Conservation (phyloP, 2,797 vertebrate genomes). For the Hyperoplus lanceolatus region DNA sequence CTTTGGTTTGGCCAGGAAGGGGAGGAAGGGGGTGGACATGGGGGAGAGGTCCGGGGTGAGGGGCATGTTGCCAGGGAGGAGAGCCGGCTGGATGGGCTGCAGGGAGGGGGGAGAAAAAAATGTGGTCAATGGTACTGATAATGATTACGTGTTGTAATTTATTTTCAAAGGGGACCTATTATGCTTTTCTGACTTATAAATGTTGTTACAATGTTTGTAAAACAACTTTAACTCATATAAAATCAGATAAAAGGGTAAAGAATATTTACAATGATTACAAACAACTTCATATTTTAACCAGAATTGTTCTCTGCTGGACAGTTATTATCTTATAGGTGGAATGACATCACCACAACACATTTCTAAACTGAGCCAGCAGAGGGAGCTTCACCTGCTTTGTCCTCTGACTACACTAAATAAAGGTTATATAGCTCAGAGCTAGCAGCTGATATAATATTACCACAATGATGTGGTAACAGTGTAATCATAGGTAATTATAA, state of each 20-base stretch:
- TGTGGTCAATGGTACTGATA: neutral
- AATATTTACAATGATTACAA: no score
- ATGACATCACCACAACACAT: neutral
- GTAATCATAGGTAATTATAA: no score
- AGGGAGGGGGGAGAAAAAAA: neutral
- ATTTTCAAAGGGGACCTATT: neutral
- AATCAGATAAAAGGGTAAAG: no score
- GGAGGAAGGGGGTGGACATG: constrained; percentile 61
- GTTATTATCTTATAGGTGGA: neutral
- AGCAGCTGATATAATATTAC: neutral
- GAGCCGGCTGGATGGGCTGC: constrained; percentile 65
- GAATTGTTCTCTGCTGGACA: neutral
- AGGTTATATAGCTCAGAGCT: neutral
- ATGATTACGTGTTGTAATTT: neutral
- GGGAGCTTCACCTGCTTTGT: neutral
- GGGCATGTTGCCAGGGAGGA: constrained; percentile 69
- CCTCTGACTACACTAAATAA: neutral
- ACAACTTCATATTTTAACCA: neutral
- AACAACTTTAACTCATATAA: no score
- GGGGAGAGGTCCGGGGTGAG: constrained; percentile 81
- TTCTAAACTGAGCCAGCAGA: constrained; percentile 6
- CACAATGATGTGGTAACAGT: neutral
- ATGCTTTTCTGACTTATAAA: neutral
- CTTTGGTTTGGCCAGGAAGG: constrained; percentile 72
- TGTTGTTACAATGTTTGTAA: no score